Conservation (phyloP, 2,113 vertebrate species). For the Orycteropus afer region DNA sequence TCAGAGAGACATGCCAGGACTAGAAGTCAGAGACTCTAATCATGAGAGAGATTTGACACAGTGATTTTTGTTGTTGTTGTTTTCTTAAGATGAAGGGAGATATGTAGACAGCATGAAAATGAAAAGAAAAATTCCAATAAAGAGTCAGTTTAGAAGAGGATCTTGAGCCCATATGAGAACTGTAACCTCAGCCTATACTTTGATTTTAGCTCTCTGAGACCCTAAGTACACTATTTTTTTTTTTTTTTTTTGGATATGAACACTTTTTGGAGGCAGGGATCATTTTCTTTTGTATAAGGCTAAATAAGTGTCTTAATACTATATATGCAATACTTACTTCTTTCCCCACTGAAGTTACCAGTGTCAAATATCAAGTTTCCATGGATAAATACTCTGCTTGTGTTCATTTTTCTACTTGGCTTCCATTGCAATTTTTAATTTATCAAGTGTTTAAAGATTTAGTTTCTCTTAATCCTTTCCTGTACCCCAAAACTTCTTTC, state of each 20-base stretch:
- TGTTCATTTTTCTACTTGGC: not conserved
- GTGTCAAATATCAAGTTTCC: not conserved
- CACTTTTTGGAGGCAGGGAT: no score
- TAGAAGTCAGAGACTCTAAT: not conserved
- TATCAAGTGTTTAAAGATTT: not conserved
- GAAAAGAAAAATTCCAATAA: not conserved
- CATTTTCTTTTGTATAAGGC: not conserved
- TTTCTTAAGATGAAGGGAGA: not conserved
- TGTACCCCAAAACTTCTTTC: not conserved
- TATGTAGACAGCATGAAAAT: not conserved
- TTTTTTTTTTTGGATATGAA: no score
- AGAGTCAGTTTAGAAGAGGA: not conserved
- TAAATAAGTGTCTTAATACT: not conserved
- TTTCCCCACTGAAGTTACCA: not conserved
- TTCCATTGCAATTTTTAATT: not conserved
- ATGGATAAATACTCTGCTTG: not conserved
- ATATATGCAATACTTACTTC: not conserved
- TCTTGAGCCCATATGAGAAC: not conserved
- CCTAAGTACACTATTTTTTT: not conserved
- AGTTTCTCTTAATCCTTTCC: not conserved
- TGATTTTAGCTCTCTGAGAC: not conserved
- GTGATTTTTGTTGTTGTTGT: not conserved
- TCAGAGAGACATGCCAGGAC: not conserved
- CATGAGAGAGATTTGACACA: no score
- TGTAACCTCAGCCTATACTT: rapidly evolving